A percentile compares a stretch with the other conserved stretches of the same genome.
Evolutionary conservation across 2,113 vertebrate genomes (phyloP).

Genomic region (Ciconia boyciana): DNA sequence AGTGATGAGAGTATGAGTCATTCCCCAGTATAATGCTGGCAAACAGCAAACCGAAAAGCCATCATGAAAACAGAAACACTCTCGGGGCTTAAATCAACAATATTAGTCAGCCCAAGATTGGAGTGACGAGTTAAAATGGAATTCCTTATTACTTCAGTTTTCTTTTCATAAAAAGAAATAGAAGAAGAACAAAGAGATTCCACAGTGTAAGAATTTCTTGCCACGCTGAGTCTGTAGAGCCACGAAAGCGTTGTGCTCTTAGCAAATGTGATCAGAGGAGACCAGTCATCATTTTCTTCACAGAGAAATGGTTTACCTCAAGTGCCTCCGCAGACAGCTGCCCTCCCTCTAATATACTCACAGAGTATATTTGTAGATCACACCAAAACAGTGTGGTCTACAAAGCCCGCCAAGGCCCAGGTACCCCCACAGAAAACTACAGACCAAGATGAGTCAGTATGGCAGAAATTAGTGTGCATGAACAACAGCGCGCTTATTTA

Average conservation of each 20-base stretch:
- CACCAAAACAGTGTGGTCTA: neutral
- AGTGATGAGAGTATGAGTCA: neutral
- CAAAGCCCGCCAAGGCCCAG: neutral
- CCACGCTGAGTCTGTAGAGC: neutral
- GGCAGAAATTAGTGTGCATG: neutral
- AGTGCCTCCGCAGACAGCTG: neutral
- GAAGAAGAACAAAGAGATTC: neutral
- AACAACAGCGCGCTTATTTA: neutral
- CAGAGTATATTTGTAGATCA: neutral
- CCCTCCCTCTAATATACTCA: neutral
- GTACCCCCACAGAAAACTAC: neutral
- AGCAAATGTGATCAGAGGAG: neutral
- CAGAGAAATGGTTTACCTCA: neutral
- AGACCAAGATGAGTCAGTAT: neutral
- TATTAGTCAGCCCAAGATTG: neutral
- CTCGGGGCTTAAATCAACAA: constrained; percentile 12
- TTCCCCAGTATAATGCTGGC: neutral
- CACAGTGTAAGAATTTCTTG: neutral
- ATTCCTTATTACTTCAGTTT: neutral
- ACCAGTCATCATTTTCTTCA: neutral
- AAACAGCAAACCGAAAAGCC: constrained; percentile 30
- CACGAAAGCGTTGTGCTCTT: neutral
- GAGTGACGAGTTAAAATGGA: neutral
- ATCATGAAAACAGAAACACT: neutral
- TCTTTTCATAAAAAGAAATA: neutral